Percentiles rank a stretch among this genome's conserved stretches.
Conservation (phyloP, 2,113 vertebrate genomes). For the Antennarius striatus region DNA sequence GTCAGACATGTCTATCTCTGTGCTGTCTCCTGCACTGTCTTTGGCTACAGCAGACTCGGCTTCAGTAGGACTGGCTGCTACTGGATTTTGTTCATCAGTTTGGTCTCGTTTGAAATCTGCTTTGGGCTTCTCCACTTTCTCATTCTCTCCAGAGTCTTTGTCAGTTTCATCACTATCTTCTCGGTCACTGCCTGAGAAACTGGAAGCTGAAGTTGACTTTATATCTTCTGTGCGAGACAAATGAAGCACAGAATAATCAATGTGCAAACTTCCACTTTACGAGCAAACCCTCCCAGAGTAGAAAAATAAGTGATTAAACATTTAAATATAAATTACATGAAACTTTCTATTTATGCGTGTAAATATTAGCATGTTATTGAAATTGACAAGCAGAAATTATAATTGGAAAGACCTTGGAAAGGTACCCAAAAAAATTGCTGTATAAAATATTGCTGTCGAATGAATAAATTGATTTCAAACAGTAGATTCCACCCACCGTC, state of each 20-base stretch:
- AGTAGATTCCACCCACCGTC: slow-evolving; percentile 71
- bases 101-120: slow-evolving; percentile 5
- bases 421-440: no score
- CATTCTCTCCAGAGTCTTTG: slow-evolving; percentile 36
- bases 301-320: no score
- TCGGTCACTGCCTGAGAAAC: slow-evolving; percentile 72
- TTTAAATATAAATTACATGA: no score
- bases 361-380: no score
- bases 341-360: no score
- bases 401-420: no score
- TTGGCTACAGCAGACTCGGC: neutral
- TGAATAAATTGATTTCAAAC: neutral
- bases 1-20: slow-evolving; percentile 56
- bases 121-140: slow-evolving; percentile 14
- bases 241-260: neutral
- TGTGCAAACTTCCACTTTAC: neutral
- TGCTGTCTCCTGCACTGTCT: slow-evolving; percentile 40
- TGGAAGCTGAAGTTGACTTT: slow-evolving; percentile 63
- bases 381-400: no score
- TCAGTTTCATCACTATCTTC: slow-evolving; percentile 59
- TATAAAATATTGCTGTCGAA: no score
- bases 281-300: no score
- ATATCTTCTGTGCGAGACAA: slow-evolving; percentile 58
- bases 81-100: slow-evolving; percentile 8
- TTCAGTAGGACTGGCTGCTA: slow-evolving; percentile 22